phyloP scores from a whole-genome alignment of 2,888 invertebrate genomes.

The Cheilosia impressa region DNA sequence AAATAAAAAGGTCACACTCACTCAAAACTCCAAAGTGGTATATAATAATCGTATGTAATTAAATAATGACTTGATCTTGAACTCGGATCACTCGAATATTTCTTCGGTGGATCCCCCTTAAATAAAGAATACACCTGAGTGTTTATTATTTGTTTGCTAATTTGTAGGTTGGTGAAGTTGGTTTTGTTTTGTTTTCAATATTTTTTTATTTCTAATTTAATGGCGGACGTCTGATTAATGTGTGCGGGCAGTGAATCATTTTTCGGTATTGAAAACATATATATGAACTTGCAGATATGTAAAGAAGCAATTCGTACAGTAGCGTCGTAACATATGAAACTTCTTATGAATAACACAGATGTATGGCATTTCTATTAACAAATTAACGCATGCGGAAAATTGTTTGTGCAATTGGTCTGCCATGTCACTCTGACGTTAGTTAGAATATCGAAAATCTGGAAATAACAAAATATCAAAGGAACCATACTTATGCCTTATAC shows the following conservation, averaged over 20 bases:
- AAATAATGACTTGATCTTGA: not conserved
- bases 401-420: too few relatives aligned
- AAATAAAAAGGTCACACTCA: not conserved
- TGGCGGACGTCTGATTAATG: not conserved
- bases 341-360: too few relatives aligned
- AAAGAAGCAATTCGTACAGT: not conserved
- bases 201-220: not conserved
- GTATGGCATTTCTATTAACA: too few relatives aligned
- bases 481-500: too few relatives aligned
- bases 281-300: too few relatives aligned
- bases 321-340: too few relatives aligned
- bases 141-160: not conserved
- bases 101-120: not conserved
- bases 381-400: too few relatives aligned
- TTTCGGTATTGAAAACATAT: not conserved
- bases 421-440: too few relatives aligned
- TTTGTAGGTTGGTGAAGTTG: too few relatives aligned
- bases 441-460: too few relatives aligned
- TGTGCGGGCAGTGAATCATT: not conserved
- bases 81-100: not conserved
- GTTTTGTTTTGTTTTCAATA: not conserved
- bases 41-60: not conserved
- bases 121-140: not conserved
- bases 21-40: not conserved
- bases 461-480: too few relatives aligned